phyloP scores from a whole-genome alignment of 2,888 invertebrate genomes.

The Fissipunctia ypsillon region DNA sequence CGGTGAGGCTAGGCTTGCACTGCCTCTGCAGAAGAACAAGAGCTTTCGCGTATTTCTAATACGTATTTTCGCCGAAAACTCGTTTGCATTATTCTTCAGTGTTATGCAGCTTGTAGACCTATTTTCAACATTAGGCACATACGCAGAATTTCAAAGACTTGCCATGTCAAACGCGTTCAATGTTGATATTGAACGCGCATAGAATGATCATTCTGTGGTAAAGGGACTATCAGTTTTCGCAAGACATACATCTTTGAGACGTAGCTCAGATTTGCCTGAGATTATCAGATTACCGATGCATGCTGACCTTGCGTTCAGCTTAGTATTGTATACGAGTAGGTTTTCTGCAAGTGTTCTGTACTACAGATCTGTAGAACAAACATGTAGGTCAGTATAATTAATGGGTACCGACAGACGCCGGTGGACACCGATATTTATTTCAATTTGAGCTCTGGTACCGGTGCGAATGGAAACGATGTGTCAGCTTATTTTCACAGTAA shows the following conservation, averaged over 20 bases:
- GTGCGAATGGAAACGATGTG: slow-evolving; percentile 38
- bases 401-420: slow-evolving; percentile 46
- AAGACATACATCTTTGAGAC: neutral
- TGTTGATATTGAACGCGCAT: no score
- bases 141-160: neutral
- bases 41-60: neutral
- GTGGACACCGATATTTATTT: slow-evolving; percentile 59
- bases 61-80: neutral
- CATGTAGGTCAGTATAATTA: slow-evolving; percentile 61
- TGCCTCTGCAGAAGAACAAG: neutral
- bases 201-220: neutral
- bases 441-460: slow-evolving; percentile 40
- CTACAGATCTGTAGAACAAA: slow-evolving; percentile 37
- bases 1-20: slow-evolving; percentile 1
- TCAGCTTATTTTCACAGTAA: slow-evolving; percentile 43
- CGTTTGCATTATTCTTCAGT: neutral
- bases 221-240: neutral
- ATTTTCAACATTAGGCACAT: neutral
- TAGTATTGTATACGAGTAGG: slow-evolving; percentile 3
- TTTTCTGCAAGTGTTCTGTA: slow-evolving; percentile 39
- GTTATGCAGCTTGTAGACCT: neutral
- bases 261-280: neutral
- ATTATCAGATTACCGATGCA: neutral
- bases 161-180: neutral
- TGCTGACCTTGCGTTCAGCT: neutral